These are phyloP conservation scores for Phocides pigmalion DNA, from an alignment of 1,140 invertebrate species.

Conservation along the genomic window DNA sequence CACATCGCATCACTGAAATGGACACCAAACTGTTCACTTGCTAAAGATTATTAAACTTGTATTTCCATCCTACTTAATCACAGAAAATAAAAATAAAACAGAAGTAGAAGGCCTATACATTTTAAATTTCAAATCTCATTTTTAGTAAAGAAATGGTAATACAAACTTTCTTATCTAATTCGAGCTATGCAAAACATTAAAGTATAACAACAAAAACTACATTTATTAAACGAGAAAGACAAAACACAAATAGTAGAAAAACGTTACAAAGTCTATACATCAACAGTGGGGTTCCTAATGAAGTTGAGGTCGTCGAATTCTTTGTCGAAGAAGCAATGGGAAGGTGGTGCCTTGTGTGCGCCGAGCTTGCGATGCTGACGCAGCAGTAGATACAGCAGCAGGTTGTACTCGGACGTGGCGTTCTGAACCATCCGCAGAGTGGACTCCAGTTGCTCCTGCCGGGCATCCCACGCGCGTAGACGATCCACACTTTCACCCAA, in stretches of 20 bases:
- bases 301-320: constrained; percentile 45
- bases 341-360: constrained; percentile 36
- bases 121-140: too few relatives aligned
- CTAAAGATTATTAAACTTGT: too few relatives aligned
- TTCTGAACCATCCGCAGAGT: constrained; percentile 59
- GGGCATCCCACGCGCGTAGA: constrained; percentile 60
- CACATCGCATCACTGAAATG: too few relatives aligned
- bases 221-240: constrained; percentile 13
- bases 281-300: constrained; percentile 40
- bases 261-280: constrained; percentile 19
- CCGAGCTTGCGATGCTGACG: constrained; percentile 50
- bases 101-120: too few relatives aligned
- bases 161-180: too few relatives aligned
- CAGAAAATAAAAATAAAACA: too few relatives aligned
- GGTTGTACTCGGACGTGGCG: constrained; percentile 70
- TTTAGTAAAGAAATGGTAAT: too few relatives aligned
- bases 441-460: constrained; percentile 65
- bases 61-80: too few relatives aligned
- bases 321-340: constrained; percentile 52
- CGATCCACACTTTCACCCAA: constrained; percentile 55
- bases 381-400: constrained; percentile 67
- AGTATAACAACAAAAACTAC: constrained; percentile 1
- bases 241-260: constrained; percentile 3
- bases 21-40: too few relatives aligned
- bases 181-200: not conserved